phyloP scores from a whole-genome alignment of 37 sponge, comb jelly and placozoan species.

The Mnemiopsis leidyi region DNA sequence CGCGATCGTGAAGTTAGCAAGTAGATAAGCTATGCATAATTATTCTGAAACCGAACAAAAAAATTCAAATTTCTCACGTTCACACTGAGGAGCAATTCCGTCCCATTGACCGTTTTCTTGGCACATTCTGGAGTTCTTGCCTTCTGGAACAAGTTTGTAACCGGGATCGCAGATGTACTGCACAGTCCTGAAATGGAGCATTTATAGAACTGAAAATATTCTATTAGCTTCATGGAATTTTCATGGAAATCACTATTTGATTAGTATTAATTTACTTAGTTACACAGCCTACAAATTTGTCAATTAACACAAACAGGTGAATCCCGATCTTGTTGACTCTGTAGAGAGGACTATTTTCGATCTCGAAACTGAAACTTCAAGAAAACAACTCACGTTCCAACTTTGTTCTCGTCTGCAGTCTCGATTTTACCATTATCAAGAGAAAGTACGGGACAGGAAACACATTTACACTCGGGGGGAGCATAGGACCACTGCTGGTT shows the following conservation, averaged over 20 bases:
- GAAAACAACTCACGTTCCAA: slow-evolving; percentile 50
- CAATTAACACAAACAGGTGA: too few species aligned
- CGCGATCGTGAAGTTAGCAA: too few species aligned
- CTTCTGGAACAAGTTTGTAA: slow-evolving; percentile 27
- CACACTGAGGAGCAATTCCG: slow-evolving; percentile 7
- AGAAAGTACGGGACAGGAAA: slow-evolving; percentile 29
- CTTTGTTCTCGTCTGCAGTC: slow-evolving; percentile 24
- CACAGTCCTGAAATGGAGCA: slow-evolving; percentile 29
- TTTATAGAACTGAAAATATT: too few species aligned
- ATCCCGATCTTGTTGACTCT: too few species aligned
- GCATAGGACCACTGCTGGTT: slow-evolving; percentile 38
- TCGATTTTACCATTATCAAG: background rate
- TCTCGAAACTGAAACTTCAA: too few species aligned
- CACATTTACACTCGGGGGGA: slow-evolving; percentile 43
- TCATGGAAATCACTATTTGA: too few species aligned
- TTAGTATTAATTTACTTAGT: too few species aligned
- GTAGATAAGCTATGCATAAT: too few species aligned
- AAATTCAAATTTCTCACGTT: slow-evolving; percentile 24
- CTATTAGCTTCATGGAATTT: too few species aligned
- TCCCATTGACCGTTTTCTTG: slow-evolving; percentile 14
- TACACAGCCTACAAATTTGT: too few species aligned
- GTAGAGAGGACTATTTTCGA: too few species aligned
- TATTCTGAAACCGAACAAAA: too few species aligned
- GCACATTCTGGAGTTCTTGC: background rate
- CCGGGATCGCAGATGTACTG: slow-evolving; percentile 21